Conservation (phyloP, 2,888 invertebrate genomes). For the Drosophila algonquin region DNA sequence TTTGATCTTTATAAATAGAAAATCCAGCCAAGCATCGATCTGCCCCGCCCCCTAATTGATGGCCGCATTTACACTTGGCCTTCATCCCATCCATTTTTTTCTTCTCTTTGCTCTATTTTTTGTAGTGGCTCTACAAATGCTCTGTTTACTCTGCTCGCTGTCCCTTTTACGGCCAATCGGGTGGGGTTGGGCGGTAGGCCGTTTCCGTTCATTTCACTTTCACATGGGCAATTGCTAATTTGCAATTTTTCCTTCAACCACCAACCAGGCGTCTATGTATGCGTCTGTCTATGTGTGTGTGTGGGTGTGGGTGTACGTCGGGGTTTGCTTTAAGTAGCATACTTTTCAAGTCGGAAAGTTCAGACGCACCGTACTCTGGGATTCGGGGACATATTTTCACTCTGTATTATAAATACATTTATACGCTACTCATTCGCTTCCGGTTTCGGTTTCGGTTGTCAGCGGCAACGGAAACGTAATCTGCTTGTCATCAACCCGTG, state of each 20-base stretch:
- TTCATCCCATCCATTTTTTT: slow-evolving; percentile 26
- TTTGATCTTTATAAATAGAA: slow-evolving; percentile 67
- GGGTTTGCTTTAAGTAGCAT: slow-evolving; percentile 32
- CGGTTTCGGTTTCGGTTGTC: slow-evolving; percentile 58
- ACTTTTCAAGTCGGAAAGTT: slow-evolving; percentile 32
- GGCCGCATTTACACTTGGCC: slow-evolving; percentile 46
- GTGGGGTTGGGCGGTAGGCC: background rate
- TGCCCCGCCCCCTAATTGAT: slow-evolving; percentile 43
- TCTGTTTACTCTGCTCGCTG: slow-evolving; percentile 34
- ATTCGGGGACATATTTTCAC: slow-evolving; percentile 21
- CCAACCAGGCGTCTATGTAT: slow-evolving; percentile 2
- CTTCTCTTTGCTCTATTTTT: slow-evolving; percentile 6
- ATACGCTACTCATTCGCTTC: slow-evolving; percentile 42
- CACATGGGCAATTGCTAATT: slow-evolving; percentile 50
- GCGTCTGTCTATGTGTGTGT: no score
- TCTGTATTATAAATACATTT: slow-evolving; percentile 55
- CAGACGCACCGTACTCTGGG: slow-evolving; percentile 10
- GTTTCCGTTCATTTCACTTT: slow-evolving; percentile 51
- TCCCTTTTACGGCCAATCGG: slow-evolving; percentile 28
- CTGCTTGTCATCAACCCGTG: slow-evolving; percentile 73
- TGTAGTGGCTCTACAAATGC: background rate
- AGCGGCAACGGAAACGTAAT: slow-evolving; percentile 75
- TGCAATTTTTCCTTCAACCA: slow-evolving; percentile 43
- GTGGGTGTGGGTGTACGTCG: slow-evolving; percentile 32
- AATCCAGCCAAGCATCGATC: slow-evolving; percentile 39